phyloP scores from a whole-genome alignment of 2,888 invertebrate species.

The Deroplatys truncata region DNA sequence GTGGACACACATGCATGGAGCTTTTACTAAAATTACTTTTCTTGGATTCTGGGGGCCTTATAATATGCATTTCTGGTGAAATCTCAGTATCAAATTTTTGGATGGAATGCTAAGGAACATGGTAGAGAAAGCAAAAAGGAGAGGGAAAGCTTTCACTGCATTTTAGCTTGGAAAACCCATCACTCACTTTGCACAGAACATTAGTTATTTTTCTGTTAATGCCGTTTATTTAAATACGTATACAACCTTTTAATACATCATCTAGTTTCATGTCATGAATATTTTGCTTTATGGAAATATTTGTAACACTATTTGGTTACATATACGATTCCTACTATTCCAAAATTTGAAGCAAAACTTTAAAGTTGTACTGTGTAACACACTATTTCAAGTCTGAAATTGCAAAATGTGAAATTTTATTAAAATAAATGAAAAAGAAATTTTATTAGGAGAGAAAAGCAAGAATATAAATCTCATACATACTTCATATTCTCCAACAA shows the following conservation, averaged over 20 bases:
- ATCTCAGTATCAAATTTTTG: too few relatives aligned
- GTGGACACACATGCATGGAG: too few relatives aligned
- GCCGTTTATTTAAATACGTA: background rate
- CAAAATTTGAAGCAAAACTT: background rate
- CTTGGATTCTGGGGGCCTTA: too few relatives aligned
- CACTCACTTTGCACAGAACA: background rate
- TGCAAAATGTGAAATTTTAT: background rate
- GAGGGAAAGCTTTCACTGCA: too few relatives aligned
- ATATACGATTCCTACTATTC: background rate
- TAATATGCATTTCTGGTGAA: too few relatives aligned
- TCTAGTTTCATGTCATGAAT: background rate
- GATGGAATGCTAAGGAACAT: too few relatives aligned
- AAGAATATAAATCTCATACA: background rate
- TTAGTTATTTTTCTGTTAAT: background rate
- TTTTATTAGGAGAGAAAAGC: background rate
- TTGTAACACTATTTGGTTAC: background rate
- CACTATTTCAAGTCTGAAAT: background rate
- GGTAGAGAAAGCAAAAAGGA: too few relatives aligned
- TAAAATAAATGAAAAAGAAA: background rate
- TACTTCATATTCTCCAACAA: background rate
- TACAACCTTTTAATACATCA: background rate
- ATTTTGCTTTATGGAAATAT: background rate
- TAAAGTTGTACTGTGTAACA: background rate
- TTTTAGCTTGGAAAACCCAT: too few relatives aligned
- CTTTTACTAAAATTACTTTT: too few relatives aligned